Percentiles rank a stretch among this genome's conserved stretches.
Evolutionary conservation across 2,888 invertebrate genomes (phyloP).

Genomic region (Sphaerophoria rueppellii): DNA sequence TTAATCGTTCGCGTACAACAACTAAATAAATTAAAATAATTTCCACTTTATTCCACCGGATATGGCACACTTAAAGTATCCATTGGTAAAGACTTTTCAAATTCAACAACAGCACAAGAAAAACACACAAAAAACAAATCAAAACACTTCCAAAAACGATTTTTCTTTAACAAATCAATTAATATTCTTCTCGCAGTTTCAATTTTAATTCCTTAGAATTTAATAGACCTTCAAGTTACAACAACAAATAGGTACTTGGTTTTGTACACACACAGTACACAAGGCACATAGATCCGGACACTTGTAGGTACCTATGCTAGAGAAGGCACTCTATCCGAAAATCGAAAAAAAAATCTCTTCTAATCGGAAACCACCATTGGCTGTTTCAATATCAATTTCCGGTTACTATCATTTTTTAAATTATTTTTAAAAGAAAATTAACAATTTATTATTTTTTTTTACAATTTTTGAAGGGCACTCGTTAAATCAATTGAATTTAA

Average conservation of each 20-base stretch:
- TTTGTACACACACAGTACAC: not conserved
- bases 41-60: slow-evolving; percentile 67
- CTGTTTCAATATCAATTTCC: slow-evolving; percentile 57
- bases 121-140: slow-evolving; percentile 22
- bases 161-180: slow-evolving; percentile 63
- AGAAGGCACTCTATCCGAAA: slow-evolving; percentile 36
- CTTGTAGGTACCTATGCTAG: slow-evolving; percentile 32
- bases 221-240: slow-evolving; percentile 24
- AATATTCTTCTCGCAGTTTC: slow-evolving; percentile 65
- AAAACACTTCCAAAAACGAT: slow-evolving; percentile 22
- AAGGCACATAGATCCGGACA: slow-evolving; percentile 37
- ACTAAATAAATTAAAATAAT: slow-evolving; percentile 9
- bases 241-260: not conserved
- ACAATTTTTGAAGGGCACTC: not conserved
- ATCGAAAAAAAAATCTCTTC: slow-evolving; percentile 24
- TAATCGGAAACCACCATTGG: slow-evolving; percentile 61
- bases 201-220: slow-evolving; percentile 55
- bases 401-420: slow-evolving; percentile 14
- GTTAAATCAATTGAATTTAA: too few species aligned
- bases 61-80: slow-evolving; percentile 72
- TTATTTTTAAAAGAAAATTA: not conserved
- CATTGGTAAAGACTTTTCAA: slow-evolving; percentile 50
- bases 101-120: not conserved
- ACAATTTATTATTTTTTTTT: not conserved
- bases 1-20: slow-evolving; percentile 50